Percentiles rank a stretch among this genome's conserved stretches.
These are phyloP conservation scores for Collichthys lucidus DNA, from an alignment of 2,113 vertebrate genomes.

Conservation along the genomic window DNA sequence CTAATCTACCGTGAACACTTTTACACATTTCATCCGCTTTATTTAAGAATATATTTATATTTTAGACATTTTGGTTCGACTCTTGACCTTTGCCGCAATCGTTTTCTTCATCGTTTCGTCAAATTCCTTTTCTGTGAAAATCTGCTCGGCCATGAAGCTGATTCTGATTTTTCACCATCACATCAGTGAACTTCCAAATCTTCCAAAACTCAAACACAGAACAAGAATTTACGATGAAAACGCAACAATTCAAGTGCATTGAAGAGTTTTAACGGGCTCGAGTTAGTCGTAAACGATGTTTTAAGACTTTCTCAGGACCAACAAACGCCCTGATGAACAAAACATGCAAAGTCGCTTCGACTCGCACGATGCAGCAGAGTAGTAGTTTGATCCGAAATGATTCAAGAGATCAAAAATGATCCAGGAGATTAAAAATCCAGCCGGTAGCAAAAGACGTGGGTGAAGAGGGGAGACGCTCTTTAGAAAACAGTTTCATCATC, in stretches of 20 bases:
- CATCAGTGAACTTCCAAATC: neutral
- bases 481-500: constrained; percentile 69
- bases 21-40: too few species aligned
- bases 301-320: constrained; percentile 34
- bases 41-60: neutral
- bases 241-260: neutral
- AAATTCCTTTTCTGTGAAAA: neutral
- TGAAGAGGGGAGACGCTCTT: constrained; percentile 38
- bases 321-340: constrained; percentile 28
- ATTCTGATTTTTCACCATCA: too few species aligned
- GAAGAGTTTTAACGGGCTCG: neutral
- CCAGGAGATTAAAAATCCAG: constrained; percentile 71
- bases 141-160: neutral
- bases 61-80: neutral
- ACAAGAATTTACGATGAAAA: constrained; percentile 23
- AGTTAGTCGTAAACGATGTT: constrained; percentile 13
- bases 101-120: too few species aligned
- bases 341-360: constrained; percentile 30
- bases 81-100: neutral
- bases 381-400: constrained; percentile 54
- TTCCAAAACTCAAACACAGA: neutral
- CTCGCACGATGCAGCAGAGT: constrained; percentile 3
- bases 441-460: constrained; percentile 55
- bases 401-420: constrained; percentile 71
- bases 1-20: too few species aligned